Base-by-base conservation (phyloP, 2,888 invertebrate species). In the Drosophila diplacantha region DNA sequence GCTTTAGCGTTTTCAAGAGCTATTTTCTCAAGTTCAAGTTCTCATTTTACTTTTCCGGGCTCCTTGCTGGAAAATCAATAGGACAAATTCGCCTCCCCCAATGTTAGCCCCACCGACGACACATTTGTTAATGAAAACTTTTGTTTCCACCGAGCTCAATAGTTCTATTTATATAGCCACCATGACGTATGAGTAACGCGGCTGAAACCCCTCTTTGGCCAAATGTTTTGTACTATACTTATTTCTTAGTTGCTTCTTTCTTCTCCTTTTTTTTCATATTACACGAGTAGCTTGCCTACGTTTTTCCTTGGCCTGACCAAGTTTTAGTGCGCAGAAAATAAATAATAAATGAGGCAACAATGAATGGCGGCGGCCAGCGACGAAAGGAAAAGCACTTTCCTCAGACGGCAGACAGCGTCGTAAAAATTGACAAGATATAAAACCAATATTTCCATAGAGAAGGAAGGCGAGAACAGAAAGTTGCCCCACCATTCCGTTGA, bases 371-470 rank as follows among this genome's bases (percentile, higher is more conserved):
- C 18, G 44, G 44, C 34, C 22, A 16, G 34, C 29, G 55, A 54
- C 12, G 56, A 60, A 50, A 53, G 56, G 51, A 49, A 67, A 78
- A 53, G 56, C 47, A 62, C 66, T 76, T 74, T 71, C 18, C 16
- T 14, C 39, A 34, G 51, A 44, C 57, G 74, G 54, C 69, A 12
- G 50, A 41, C 60, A 39, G 29, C 24, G 29, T 41, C 60, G 41
- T 61, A 61, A 71, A 78, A 81, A 81, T 78, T 81, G 81, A 83
- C 81, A 78, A 83, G 75, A 65, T 67, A 60, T 78, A 75, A 81
- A 75, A 73, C 56, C 64, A 50, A 69, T 63, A 70, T 61, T 37
- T 64, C 41, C 22, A 41, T 61, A 18, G 6, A 22, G 24, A 38
- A 29, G 44, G n/a, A 34, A 58, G 58, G 29, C 34, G 41, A 18